Evolutionary conservation across 1,140 invertebrate species (phyloP), one percentile per base, ranked within the genome.

Genomic region (Pogonomyrmex californicus): DNA sequence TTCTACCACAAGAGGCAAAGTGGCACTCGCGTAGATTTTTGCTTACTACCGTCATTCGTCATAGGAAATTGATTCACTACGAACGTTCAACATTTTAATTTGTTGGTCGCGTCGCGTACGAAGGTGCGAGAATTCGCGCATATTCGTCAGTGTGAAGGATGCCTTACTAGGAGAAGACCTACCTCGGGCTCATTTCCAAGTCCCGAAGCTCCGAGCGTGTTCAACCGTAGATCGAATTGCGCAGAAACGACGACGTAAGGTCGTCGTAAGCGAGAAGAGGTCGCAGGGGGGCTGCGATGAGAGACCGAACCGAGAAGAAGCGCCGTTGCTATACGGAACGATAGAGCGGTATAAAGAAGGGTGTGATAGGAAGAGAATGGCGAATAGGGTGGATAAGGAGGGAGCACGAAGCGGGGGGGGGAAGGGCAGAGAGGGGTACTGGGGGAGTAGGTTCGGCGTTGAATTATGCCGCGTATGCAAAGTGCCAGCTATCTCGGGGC

Each of bases 391-490:
- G 49, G 54, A 71, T 58, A 33, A n/a, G 81, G 58, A 58, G 9
- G 71, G 1, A 49, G 41, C 41, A n/a, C 12, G 9, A 10, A 1
- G 51, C 6, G 14, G 17, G 44, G 12, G 58, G 1, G 56, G 33
- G 7, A 12, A 10, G 56, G n/a, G 17, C 23, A 23, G 5, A 41
- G 44, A 9, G 33, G 47, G 23, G 70, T 41, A 49, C 36, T 44
- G 14, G 58, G 23, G 56, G 86, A 70, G 87, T 88, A 87, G 93
- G 89, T 92, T 91, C 76, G 90, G 81, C 89, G 90, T 94, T 94
- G 93, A 95, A 94, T 95, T 94, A 94, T 94, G 92, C 93, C 91
- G 92, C 91, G 93, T 94, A 94, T 94, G 94, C 93, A 95, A 94
- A 95, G 92, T 91, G 92, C 93, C 88, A 94, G 93, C 92, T 95